These are phyloP conservation scores for Nymphalis io DNA, from an alignment of 1,140 invertebrate genomes.

Conservation along the genomic window DNA sequence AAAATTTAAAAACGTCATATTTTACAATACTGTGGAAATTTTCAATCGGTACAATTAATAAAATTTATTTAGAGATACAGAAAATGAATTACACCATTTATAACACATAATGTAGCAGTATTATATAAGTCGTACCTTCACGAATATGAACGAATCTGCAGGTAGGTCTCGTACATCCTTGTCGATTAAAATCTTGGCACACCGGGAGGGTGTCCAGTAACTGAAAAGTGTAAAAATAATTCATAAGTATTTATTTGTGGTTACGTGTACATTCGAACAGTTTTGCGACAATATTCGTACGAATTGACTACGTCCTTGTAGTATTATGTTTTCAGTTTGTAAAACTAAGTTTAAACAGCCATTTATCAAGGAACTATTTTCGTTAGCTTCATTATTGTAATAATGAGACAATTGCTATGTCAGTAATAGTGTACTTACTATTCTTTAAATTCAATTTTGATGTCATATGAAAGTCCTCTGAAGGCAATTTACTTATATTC, in stretches of 20 bases:
- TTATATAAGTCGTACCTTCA: constrained; percentile 85
- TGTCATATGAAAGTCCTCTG: not conserved
- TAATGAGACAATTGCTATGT: not conserved
- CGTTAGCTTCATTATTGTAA: not conserved
- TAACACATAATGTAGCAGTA: not conserved
- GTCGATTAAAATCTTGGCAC: constrained; percentile 99
- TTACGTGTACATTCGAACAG: constrained; percentile 41
- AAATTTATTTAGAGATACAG: not conserved
- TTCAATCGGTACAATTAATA: not conserved
- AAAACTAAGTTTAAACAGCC: not conserved
- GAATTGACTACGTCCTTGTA: not conserved
- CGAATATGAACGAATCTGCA: constrained; percentile 97
- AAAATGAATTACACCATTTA: not conserved
- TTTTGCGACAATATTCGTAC: constrained; percentile 31
- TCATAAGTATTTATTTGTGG: constrained; percentile 51
- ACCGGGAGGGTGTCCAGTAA: constrained; percentile 99
- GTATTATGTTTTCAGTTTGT: not conserved
- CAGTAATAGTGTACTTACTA: not conserved
- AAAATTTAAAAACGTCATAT: not conserved
- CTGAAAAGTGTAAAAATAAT: constrained; percentile 85
- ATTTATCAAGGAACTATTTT: not conserved
- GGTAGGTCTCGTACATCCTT: constrained; percentile 95
- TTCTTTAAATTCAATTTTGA: not conserved
- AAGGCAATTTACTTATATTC: not conserved
- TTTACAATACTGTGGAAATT: constrained; percentile 16